These are phyloP conservation scores for Syncerus caffer DNA, from an alignment of 2,797 vertebrate species.

Conservation along the genomic window DNA sequence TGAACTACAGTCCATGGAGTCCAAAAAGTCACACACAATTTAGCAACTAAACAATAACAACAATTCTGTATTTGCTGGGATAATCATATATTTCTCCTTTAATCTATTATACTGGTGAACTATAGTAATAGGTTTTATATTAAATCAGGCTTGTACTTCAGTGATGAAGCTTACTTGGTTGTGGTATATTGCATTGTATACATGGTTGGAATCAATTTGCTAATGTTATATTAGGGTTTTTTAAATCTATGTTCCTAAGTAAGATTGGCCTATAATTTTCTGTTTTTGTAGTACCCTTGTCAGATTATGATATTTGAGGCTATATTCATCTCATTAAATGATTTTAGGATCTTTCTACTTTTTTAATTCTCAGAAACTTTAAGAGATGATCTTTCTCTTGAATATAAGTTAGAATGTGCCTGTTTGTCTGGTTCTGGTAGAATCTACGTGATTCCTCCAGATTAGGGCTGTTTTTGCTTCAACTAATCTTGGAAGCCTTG, in stretches of 20 bases:
- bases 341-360: background rate
- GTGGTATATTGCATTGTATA: background rate
- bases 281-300: background rate
- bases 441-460: background rate
- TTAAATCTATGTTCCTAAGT: background rate
- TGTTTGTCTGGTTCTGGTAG: background rate
- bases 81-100: background rate
- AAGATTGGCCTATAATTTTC: background rate
- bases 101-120: background rate
- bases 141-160: background rate
- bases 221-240: background rate
- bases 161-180: background rate
- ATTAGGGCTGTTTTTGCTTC: background rate
- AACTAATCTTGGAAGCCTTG: background rate
- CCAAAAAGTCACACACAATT: background rate
- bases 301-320: background rate
- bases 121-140: conserved; percentile 15
- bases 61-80: background rate
- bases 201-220: background rate
- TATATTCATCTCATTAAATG: background rate
- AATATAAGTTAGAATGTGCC: background rate
- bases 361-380: background rate
- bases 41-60: background rate
- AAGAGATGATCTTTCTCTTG: background rate
- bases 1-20: background rate